A percentile compares a stretch with the other conserved stretches of the same genome.
phyloP scores from a whole-genome alignment of 1,140 invertebrate species.

The Papilio dardanus region DNA sequence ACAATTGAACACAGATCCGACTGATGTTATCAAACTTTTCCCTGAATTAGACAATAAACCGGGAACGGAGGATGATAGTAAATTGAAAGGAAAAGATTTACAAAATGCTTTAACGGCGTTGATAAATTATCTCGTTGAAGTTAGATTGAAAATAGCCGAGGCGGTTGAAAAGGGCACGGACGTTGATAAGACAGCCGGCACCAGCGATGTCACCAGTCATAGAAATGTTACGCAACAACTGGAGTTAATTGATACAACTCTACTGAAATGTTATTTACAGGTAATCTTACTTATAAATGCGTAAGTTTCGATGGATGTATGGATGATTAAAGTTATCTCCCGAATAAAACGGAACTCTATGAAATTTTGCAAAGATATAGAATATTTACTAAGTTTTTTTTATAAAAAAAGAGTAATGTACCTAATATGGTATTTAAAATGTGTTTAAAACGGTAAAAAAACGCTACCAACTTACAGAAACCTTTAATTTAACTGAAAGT shows the following conservation, averaged over 20 bases:
- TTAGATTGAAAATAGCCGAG: slow-evolving; percentile 83
- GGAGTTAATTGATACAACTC: slow-evolving; percentile 97
- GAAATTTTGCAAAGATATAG: too few species aligned
- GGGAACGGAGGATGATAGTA: slow-evolving; percentile 73
- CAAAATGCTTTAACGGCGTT: slow-evolving; percentile 95
- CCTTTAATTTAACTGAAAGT: too few species aligned
- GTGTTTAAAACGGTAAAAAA: too few species aligned
- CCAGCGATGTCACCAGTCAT: slow-evolving; percentile 63
- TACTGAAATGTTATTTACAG: slow-evolving; percentile 98
- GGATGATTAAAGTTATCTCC: too few species aligned
- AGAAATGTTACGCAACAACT: slow-evolving; percentile 86
- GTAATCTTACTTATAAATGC: too few species aligned
- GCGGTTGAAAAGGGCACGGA: slow-evolving; percentile 61
- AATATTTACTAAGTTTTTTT: too few species aligned
- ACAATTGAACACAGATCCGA: slow-evolving; percentile 94
- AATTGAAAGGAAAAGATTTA: slow-evolving; percentile 91
- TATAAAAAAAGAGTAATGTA: too few species aligned
- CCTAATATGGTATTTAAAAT: too few species aligned
- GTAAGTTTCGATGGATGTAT: too few species aligned
- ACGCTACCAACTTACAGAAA: too few species aligned
- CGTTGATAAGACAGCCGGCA: slow-evolving; percentile 49
- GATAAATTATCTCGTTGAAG: slow-evolving; percentile 94
- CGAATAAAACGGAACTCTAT: too few species aligned
- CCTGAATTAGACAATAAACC: slow-evolving; percentile 91
- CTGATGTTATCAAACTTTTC: slow-evolving; percentile 95